Conservation (phyloP, 2,113 vertebrate species). For the Rhombomys opimus region DNA sequence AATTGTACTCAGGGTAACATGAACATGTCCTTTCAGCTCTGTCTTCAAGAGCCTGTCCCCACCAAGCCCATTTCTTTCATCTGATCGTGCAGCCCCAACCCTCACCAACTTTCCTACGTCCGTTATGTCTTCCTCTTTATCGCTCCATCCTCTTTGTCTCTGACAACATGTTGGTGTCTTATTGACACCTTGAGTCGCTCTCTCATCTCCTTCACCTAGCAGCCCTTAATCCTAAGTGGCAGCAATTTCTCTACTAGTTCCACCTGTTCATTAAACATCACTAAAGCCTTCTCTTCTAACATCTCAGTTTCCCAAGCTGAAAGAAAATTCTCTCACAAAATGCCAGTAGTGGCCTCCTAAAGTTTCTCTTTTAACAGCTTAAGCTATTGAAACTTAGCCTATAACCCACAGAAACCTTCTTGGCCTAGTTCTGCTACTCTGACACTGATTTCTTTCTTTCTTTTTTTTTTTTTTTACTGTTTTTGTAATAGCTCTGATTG, state of each 20-base stretch:
- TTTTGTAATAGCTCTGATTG: neutral
- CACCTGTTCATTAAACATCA: neutral
- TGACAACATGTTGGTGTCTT: neutral
- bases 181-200: neutral
- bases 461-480: conserved; percentile 3
- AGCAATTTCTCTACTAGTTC: neutral
- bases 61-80: neutral
- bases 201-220: neutral
- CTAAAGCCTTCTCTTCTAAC: neutral
- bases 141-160: neutral
- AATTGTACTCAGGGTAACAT: neutral
- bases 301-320: neutral
- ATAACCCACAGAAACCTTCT: neutral
- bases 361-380: neutral
- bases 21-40: neutral
- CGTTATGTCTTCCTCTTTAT: neutral
- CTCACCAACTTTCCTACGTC: neutral
- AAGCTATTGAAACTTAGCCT: neutral
- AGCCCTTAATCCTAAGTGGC: neutral
- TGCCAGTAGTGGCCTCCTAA: neutral
- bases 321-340: conserved; percentile 26
- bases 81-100: neutral
- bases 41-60: neutral
- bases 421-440: neutral
- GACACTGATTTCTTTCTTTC: neutral